A percentile compares a stretch with the other conserved stretches of the same genome.
Conservation (phyloP, 2,888 invertebrate species). For the Pammene fasciana region DNA sequence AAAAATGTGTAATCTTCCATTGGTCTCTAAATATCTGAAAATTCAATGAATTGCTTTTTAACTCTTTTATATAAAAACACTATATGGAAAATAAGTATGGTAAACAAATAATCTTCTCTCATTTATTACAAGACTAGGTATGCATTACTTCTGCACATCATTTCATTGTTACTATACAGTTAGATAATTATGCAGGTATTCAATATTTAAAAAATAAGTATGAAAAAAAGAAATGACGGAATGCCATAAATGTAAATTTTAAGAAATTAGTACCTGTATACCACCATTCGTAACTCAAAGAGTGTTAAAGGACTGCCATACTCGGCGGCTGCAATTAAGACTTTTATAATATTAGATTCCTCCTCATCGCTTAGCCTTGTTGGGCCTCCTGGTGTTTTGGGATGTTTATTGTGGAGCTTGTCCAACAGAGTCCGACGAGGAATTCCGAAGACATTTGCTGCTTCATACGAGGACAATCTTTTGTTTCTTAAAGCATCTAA, state of each 20-base stretch:
- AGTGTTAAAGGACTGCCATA: slow-evolving; percentile 36
- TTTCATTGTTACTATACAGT: background rate
- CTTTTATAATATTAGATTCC: slow-evolving; percentile 40
- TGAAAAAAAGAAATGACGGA: slow-evolving; percentile 13
- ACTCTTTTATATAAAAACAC: no score
- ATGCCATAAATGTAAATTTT: slow-evolving; percentile 16
- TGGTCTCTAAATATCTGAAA: background rate
- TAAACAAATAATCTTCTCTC: no score
- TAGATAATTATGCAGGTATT: background rate
- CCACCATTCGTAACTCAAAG: slow-evolving; percentile 33
- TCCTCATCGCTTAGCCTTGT: slow-evolving; percentile 40
- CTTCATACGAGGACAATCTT: slow-evolving; percentile 40
- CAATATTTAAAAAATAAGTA: slow-evolving; percentile 10
- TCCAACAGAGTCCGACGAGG: slow-evolving; percentile 46
- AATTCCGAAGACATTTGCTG: slow-evolving; percentile 45
- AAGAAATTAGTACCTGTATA: slow-evolving; percentile 11
- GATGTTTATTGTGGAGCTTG: slow-evolving; percentile 43
- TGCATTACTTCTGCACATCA: background rate
- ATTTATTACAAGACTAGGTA: no score
- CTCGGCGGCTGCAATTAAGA: slow-evolving; percentile 38
- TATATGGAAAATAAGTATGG: no score
- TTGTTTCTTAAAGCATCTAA: slow-evolving; percentile 7
- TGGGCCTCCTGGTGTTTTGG: slow-evolving; percentile 22
- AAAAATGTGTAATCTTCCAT: slow-evolving; percentile 5
- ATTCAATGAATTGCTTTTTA: background rate